Evolutionary conservation across 2,113 vertebrate genomes (phyloP).

Genomic region (Apodemus speciosus): DNA sequence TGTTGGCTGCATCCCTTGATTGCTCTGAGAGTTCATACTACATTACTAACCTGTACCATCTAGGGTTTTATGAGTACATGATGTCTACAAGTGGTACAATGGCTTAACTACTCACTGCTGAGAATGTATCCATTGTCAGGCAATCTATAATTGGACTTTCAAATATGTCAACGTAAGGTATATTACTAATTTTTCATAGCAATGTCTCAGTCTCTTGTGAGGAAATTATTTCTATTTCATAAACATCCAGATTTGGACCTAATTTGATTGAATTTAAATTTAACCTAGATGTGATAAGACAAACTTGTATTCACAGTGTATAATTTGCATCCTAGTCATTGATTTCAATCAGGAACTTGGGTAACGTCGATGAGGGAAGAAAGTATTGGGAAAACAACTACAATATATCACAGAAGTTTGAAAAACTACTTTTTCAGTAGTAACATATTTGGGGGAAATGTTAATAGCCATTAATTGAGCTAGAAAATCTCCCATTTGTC

Average conservation of each 20-base stretch:
- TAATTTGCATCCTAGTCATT: not conserved
- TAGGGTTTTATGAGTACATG: not conserved
- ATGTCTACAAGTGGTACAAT: not conserved
- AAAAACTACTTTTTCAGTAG: slow-evolving; percentile 13
- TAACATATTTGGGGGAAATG: slow-evolving; percentile 16
- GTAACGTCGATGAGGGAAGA: not conserved
- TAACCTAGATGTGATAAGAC: not conserved
- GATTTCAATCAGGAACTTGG: not conserved
- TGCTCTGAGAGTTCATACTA: not conserved
- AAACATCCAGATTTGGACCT: not conserved
- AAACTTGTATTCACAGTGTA: not conserved
- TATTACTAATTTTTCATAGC: not conserved
- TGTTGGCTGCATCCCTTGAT: not conserved
- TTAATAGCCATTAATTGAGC: not conserved
- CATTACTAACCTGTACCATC: not conserved
- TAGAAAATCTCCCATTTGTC: slow-evolving; percentile 9
- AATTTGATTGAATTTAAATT: slow-evolving; percentile 43
- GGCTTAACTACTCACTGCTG: not conserved
- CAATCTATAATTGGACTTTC: not conserved
- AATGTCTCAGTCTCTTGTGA: not conserved
- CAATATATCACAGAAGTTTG: not conserved
- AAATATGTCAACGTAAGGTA: not conserved
- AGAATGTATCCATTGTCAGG: not conserved
- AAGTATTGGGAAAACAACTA: not conserved
- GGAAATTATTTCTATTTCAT: not conserved